Percentiles rank a stretch among this genome's conserved stretches.
These are phyloP conservation scores for Drosophila equinoxialis DNA, from an alignment of 1,140 invertebrate genomes.

Conservation along the genomic window DNA sequence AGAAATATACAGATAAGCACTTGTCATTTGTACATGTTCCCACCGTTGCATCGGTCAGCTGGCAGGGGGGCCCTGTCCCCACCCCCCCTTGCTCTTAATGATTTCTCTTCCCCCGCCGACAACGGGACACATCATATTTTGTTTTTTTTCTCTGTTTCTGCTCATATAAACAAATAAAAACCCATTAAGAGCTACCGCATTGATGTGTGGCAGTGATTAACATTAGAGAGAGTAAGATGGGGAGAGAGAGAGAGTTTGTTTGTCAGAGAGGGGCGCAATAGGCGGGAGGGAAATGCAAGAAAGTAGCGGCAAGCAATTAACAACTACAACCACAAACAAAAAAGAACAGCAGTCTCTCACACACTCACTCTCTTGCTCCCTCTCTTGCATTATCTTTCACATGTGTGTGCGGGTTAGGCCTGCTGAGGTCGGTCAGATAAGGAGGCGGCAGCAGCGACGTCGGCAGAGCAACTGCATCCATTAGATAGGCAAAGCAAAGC, in stretches of 20 bases:
- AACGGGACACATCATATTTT: slow-evolving; percentile 43
- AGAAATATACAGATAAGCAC: slow-evolving; percentile 30
- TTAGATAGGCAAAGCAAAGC: slow-evolving; percentile 65
- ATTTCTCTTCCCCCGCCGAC: background rate
- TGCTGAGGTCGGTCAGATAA: slow-evolving; percentile 7
- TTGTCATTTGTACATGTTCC: slow-evolving; percentile 76
- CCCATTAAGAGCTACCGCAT: slow-evolving; percentile 67
- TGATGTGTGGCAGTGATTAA: slow-evolving; percentile 73
- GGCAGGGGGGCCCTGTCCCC: background rate
- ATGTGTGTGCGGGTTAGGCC: slow-evolving; percentile 40
- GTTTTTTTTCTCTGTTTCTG: slow-evolving; percentile 43
- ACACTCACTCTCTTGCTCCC: background rate
- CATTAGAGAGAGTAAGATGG: slow-evolving; percentile 24
- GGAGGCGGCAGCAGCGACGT: slow-evolving; percentile 22
- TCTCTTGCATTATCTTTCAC: background rate
- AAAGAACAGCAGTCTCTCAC: slow-evolving; percentile 16
- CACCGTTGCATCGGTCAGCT: slow-evolving; percentile 29
- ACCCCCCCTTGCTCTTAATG: background rate
- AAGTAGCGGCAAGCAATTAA: slow-evolving; percentile 78
- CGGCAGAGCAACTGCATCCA: slow-evolving; percentile 48
- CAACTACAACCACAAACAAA: slow-evolving; percentile 74
- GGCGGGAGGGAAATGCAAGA: slow-evolving; percentile 49
- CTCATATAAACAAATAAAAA: slow-evolving; percentile 78
- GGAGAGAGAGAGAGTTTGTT: slow-evolving; percentile 1
- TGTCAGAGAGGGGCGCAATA: background rate